phyloP scores from a whole-genome alignment of 2,113 vertebrate species.

The Poeciliopsis prolifica region DNA sequence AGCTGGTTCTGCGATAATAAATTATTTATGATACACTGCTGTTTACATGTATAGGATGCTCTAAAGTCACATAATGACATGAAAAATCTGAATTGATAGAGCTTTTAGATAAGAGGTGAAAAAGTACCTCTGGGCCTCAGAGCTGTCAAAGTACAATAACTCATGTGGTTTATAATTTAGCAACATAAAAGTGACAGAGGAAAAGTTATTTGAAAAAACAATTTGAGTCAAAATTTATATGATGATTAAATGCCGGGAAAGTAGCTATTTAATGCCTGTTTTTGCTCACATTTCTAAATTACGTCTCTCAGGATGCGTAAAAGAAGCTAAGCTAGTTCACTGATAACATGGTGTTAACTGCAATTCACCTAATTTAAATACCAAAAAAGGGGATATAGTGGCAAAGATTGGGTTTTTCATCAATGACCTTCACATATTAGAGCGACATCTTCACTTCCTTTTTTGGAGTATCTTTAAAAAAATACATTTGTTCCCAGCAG shows the following conservation, averaged over 20 bases:
- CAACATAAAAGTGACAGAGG: constrained; percentile 1
- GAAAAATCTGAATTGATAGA: constrained; percentile 20
- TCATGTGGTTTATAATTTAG: background rate
- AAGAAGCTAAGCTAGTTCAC: background rate
- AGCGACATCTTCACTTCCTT: background rate
- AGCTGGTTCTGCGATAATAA: constrained; percentile 23
- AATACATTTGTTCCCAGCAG: background rate
- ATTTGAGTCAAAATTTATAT: background rate
- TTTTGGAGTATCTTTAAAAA: background rate
- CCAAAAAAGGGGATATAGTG: background rate
- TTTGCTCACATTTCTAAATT: background rate
- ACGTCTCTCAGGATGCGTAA: background rate
- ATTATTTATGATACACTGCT: background rate
- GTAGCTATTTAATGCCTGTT: background rate
- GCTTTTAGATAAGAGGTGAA: constrained; percentile 21
- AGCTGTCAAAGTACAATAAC: constrained; percentile 8
- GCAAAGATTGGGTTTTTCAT: background rate
- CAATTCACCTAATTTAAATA: background rate
- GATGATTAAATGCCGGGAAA: background rate
- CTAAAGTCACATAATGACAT: constrained; percentile 60
- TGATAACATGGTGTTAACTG: background rate
- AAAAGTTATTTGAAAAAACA: no score
- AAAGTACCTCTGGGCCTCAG: constrained; percentile 10
- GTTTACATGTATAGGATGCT: constrained; percentile 59
- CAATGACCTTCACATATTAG: background rate